These are phyloP conservation scores for Falcaria lacertinaria DNA, from an alignment of 2,888 invertebrate species.

Conservation along the genomic window DNA sequence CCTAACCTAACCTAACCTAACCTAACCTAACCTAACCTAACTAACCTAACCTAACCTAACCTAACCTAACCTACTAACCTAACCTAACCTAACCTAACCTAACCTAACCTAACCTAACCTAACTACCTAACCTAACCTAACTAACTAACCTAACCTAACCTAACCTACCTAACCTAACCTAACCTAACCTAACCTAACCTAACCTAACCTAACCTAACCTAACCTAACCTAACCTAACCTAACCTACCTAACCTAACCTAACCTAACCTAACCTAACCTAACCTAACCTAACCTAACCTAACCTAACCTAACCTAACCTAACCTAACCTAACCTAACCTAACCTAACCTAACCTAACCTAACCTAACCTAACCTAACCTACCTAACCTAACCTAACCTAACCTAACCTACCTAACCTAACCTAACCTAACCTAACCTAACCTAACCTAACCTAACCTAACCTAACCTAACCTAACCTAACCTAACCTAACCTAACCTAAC, in stretches of 20 bases:
- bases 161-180: slow-evolving; percentile 4
- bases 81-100: slow-evolving; percentile 1
- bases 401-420: slow-evolving; percentile 5
- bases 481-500: slow-evolving; percentile 8
- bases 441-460: slow-evolving; percentile 10
- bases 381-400: slow-evolving; percentile 8
- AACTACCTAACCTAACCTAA: not conserved
- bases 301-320: slow-evolving; percentile 16
- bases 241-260: slow-evolving; percentile 12
- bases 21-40: slow-evolving; percentile 12
- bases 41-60: slow-evolving; percentile 15
- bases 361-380: slow-evolving; percentile 12
- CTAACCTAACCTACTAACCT: slow-evolving; percentile 8
- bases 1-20: slow-evolving; percentile 16
- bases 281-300: slow-evolving; percentile 15
- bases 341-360: slow-evolving; percentile 12
- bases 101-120: not conserved
- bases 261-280: slow-evolving; percentile 18
- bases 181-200: slow-evolving; percentile 7
- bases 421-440: slow-evolving; percentile 7
- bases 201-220: slow-evolving; percentile 7
- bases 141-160: not conserved
- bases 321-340: slow-evolving; percentile 15
- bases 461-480: slow-evolving; percentile 12
- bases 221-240: slow-evolving; percentile 6